A percentile compares a stretch with the other conserved stretches of the same genome.
These are phyloP conservation scores for Agrypnus murinus DNA, from an alignment of 2,888 invertebrate genomes.

Conservation along the genomic window DNA sequence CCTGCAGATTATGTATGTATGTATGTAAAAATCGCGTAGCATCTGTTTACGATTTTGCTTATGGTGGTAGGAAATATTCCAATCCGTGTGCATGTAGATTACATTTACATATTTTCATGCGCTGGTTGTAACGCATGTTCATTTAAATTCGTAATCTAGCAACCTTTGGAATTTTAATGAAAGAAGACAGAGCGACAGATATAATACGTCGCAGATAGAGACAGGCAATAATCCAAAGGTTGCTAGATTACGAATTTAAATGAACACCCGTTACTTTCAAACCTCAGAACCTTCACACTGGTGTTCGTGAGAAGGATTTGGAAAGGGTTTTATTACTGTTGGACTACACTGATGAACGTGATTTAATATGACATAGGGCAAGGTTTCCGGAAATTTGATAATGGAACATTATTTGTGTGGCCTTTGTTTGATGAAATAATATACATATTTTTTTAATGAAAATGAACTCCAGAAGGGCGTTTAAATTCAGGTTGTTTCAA, in stretches of 20 bases:
- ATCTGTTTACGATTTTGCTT: background rate
- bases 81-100: background rate
- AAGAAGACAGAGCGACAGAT: no score
- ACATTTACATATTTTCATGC: constrained; percentile 13
- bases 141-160: no score
- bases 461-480: no score
- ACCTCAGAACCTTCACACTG: background rate
- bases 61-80: background rate
- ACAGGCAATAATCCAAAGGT: no score
- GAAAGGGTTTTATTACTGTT: no score
- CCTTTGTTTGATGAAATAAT: constrained; percentile 3
- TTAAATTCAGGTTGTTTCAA: no score
- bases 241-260: no score
- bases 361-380: background rate
- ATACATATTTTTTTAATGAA: background rate
- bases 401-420: background rate
- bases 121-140: no score
- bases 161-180: no score
- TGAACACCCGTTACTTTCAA: no score
- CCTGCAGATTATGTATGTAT: background rate
- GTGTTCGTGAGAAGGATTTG: constrained; percentile 3
- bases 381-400: background rate
- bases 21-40: background rate
- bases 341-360: no score
- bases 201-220: no score